Conservation (phyloP, 2,797 vertebrate species). For the Lepilemur septentrionalis region DNA sequence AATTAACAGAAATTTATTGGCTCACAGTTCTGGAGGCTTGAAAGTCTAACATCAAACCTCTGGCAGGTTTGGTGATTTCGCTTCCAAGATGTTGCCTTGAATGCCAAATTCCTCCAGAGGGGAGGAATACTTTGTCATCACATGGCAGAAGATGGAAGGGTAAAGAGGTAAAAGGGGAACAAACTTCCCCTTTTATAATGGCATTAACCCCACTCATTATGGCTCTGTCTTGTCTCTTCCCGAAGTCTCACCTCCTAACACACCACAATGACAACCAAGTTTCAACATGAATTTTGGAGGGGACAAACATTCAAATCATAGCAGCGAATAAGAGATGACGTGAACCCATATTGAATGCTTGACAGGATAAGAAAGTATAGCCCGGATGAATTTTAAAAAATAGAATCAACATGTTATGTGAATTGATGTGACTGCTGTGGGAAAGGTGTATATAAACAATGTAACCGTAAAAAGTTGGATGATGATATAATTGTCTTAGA, state of each 20-base stretch:
- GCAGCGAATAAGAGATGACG: neutral
- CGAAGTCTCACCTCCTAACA: neutral
- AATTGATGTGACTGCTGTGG: neutral
- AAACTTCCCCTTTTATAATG: neutral
- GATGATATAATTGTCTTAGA: neutral
- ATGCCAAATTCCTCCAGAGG: too few species aligned
- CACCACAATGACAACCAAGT: neutral
- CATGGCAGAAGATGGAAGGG: neutral
- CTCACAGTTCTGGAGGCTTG: neutral
- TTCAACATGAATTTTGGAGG: neutral
- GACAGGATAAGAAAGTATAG: neutral
- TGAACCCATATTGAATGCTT: neutral
- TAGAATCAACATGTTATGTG: neutral
- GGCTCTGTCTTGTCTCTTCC: neutral
- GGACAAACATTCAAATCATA: neutral
- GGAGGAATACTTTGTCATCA: neutral
- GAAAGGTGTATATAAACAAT: neutral
- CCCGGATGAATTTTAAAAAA: neutral
- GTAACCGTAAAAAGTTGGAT: neutral
- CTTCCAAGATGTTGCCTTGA: neutral
- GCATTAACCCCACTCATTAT: accelerated
- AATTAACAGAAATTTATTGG: neutral
- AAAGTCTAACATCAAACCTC: neutral
- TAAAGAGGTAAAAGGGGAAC: neutral
- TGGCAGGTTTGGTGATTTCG: neutral